These are phyloP conservation scores for Philaethria dido DNA, from an alignment of 2,888 invertebrate species.

Conservation along the genomic window DNA sequence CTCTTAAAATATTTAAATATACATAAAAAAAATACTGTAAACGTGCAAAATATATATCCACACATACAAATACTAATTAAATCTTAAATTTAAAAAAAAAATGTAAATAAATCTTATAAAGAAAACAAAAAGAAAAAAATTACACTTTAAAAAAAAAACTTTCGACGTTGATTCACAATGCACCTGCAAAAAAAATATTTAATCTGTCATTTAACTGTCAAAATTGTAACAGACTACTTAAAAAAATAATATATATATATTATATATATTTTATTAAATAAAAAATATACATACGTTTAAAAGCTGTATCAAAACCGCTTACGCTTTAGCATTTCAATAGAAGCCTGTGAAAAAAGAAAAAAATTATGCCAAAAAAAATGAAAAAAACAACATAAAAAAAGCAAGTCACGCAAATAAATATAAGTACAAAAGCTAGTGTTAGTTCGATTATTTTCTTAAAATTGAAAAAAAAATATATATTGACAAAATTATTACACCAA, in stretches of 20 bases:
- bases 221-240: too few species aligned
- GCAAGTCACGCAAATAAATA: neutral
- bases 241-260: too few species aligned
- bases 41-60: neutral
- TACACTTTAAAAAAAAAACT: constrained; percentile 22
- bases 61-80: constrained; percentile 1
- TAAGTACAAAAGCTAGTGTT: constrained; percentile 1
- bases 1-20: neutral
- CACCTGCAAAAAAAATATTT: constrained; percentile 53
- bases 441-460: too few species aligned
- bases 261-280: neutral
- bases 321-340: constrained; percentile 56
- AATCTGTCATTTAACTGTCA: neutral
- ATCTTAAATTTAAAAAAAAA: neutral
- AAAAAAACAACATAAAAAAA: neutral
- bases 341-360: constrained; percentile 63
- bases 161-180: constrained; percentile 50
- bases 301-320: constrained; percentile 44
- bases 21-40: too few species aligned
- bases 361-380: constrained; percentile 37
- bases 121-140: constrained; percentile 17
- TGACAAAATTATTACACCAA: too few species aligned
- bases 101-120: constrained; percentile 21
- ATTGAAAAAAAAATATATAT: too few species aligned
- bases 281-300: constrained; percentile 49